Percentiles rank a stretch among this genome's conserved stretches.
Evolutionary conservation across 2,797 vertebrate genomes (phyloP).

Genomic region (Prunella strophiata): DNA sequence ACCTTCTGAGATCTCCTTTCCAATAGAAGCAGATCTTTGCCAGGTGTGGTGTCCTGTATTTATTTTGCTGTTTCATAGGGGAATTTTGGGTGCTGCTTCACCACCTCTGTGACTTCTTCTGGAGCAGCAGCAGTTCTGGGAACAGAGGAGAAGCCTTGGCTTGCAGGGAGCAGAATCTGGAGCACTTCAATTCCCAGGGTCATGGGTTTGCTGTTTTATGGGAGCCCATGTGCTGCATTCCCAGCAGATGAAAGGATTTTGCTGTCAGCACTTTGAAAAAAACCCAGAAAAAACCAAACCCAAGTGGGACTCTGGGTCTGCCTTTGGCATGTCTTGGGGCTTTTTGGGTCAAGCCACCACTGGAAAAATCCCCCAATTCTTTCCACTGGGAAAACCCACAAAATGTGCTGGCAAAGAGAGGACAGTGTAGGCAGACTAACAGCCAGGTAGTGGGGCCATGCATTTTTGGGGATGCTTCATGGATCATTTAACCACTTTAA

Average conservation of each 20-base stretch:
- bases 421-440: not conserved
- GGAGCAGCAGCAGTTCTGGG: not conserved
- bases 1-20: not conserved
- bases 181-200: not conserved
- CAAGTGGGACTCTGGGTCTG: not conserved
- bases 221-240: constrained; percentile 27
- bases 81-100: not conserved
- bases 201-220: not conserved
- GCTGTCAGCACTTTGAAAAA: not conserved
- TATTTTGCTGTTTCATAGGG: not conserved
- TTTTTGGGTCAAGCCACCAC: not conserved
- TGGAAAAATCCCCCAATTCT: not conserved
- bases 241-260: constrained; percentile 54
- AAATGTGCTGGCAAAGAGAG: not conserved
- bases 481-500: not conserved
- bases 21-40: not conserved
- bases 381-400: not conserved
- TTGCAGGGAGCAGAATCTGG: not conserved
- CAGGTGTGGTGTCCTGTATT: too few species aligned
- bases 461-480: not conserved
- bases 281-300: not conserved
- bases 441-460: not conserved
- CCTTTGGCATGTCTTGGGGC: not conserved
- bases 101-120: not conserved
- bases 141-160: not conserved